Evolutionary conservation across 2,113 vertebrate genomes (phyloP).

Genomic region (Neogobius melanostomus): DNA sequence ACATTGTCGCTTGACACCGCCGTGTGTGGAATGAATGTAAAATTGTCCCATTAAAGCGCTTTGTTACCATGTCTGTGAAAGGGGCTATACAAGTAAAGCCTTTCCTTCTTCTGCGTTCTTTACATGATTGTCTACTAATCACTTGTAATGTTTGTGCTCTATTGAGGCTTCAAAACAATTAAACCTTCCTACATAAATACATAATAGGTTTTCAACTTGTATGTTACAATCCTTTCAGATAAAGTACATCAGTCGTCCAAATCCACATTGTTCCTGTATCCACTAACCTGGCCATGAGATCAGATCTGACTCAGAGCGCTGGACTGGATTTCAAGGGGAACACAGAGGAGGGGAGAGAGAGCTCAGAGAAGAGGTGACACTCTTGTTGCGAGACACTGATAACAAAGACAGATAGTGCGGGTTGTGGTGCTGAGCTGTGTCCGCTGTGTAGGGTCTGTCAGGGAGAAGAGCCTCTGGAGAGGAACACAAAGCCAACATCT

Average conservation of each 20-base stretch:
- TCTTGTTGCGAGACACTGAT: not conserved
- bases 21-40: too few relatives aligned
- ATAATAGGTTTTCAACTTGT: too few relatives aligned
- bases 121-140: too few relatives aligned
- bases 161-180: too few relatives aligned
- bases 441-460: not conserved
- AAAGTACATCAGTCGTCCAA: not conserved
- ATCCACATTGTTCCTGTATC: not conserved
- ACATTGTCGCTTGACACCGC: too few relatives aligned
- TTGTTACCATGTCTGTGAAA: too few relatives aligned
- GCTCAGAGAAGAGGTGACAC: not conserved
- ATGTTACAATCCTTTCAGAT: not conserved
- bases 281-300: conserved; percentile 3
- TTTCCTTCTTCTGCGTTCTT: too few relatives aligned
- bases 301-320: conserved; percentile 2
- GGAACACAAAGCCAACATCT: not conserved
- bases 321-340: not conserved
- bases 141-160: too few relatives aligned
- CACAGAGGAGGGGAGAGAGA: not conserved
- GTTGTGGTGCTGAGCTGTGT: not conserved
- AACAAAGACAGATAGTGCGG: conserved; percentile 3
- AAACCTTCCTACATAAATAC: too few relatives aligned
- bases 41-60: too few relatives aligned
- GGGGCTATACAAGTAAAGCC: too few relatives aligned
- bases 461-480: not conserved